These are phyloP conservation scores for Emys orbicularis DNA, from an alignment of 2,797 vertebrate species.

Conservation along the genomic window DNA sequence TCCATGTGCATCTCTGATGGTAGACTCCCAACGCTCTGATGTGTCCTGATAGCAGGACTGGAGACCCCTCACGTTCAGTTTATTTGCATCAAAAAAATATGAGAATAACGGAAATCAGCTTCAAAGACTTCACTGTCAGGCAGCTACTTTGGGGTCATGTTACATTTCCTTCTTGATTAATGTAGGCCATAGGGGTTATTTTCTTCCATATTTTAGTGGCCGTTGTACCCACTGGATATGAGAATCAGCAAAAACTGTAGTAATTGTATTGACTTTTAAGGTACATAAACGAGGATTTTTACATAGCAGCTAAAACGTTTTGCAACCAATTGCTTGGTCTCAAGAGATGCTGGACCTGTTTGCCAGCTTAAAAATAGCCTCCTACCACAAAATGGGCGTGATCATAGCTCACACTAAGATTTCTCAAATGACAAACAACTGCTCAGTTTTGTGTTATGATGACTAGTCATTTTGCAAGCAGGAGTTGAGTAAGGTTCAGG, in stretches of 20 bases:
- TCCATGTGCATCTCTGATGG: neutral
- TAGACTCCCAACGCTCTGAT: neutral
- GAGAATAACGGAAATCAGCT: no score
- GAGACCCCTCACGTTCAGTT: neutral
- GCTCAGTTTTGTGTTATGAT: rapidly evolving
- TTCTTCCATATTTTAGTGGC: neutral
- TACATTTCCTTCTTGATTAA: neutral
- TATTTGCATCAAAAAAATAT: neutral
- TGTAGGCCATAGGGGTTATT: neutral
- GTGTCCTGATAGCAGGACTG: neutral
- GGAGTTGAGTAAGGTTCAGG: neutral
- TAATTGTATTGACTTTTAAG: neutral
- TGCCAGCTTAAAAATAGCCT: neutral
- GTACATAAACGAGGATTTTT: neutral
- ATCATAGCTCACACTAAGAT: neutral
- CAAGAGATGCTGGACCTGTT: neutral
- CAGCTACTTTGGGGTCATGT: neutral
- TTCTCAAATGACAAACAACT: neutral
- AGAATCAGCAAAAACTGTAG: neutral
- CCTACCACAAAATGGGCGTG: neutral
- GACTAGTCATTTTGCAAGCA: neutral
- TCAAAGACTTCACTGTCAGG: neutral
- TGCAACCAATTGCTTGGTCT: neutral
- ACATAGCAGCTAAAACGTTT: neutral
- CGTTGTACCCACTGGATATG: rapidly evolving